Evolutionary conservation across 2,113 vertebrate genomes (phyloP), one percentile per base, ranked within the genome.

Genomic region (Bungarus multicinctus): DNA sequence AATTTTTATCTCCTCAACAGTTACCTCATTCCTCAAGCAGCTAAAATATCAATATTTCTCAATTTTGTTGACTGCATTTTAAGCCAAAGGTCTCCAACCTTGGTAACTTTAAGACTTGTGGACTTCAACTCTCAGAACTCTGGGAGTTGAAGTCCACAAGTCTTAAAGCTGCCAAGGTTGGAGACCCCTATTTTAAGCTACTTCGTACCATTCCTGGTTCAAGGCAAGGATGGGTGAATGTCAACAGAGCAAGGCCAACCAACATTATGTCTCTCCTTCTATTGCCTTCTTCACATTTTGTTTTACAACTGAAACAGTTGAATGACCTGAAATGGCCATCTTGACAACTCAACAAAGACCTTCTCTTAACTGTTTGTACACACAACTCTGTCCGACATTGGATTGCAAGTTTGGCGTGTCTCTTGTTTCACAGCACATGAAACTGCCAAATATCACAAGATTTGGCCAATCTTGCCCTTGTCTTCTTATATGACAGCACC

Each of bases 1-100:
- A 95, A 93, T 94, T 94, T 89, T 95, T 97, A 97, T 97, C 96
- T 97, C 92, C 93, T 94, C 96, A 89, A 81, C 95, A 95, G 96
- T 89, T 96, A 52, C 95, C 90, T 97, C 96, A 96, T 91, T 88
- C 91, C 88, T 87, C 93, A 95, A 94, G 91, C 94, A 94, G 95
- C 95, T 88, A 90, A 90, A 95, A 81, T 85, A 87, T 93, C 25
- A 0, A 64, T 86, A 94, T 55, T 96, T 92, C 27, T 20, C 89
- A 92, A 94, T 96, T 96, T 81, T 69, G 14, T 53, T 53, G 69
- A 91, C 81, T 20, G 87, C 85, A 94, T 94, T 95, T 94, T 94
- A 90, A 50, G 47, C 47, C 47, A 50, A 50, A 8, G 47, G 47
- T 50, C 47, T 50, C 47, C 47, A 50, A 9, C 47, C 47, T 50